Percentiles rank a stretch among this genome's conserved stretches.
These are phyloP conservation scores for Drosophila tani DNA, from an alignment of 1,140 invertebrate genomes.

Conservation along the genomic window DNA sequence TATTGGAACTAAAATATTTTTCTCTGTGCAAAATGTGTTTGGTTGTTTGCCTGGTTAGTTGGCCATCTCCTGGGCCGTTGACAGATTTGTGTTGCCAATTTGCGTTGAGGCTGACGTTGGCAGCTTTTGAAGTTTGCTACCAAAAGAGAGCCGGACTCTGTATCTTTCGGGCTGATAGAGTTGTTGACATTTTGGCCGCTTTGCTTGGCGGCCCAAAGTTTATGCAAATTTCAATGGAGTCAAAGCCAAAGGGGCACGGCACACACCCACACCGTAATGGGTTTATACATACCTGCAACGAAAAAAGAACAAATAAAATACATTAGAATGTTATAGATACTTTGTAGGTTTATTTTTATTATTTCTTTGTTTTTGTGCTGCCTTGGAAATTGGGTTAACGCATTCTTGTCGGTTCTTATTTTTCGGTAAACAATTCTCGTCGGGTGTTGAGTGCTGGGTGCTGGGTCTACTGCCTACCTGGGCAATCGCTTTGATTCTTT, in stretches of 20 bases:
- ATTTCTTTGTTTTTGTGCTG: not conserved
- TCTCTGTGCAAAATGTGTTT: constrained; percentile 4
- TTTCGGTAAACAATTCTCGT: constrained; percentile 47
- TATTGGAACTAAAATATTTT: not conserved
- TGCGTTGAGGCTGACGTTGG: constrained; percentile 47
- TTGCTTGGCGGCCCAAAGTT: constrained; percentile 59
- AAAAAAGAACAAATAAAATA: constrained; percentile 46
- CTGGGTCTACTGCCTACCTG: constrained; percentile 65
- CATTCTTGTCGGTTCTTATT: constrained; percentile 40
- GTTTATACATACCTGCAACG: constrained; percentile 71
- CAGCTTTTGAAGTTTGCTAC: constrained; percentile 44
- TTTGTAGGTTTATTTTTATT: constrained; percentile 9
- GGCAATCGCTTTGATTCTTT: constrained; percentile 55
- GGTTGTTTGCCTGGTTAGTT: constrained; percentile 30
- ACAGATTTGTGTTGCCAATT: constrained; percentile 79
- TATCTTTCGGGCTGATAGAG: constrained; percentile 68
- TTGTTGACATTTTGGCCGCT: constrained; percentile 72
- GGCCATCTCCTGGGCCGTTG: constrained; percentile 47
- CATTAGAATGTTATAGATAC: constrained; percentile 66
- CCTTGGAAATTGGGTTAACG: constrained; percentile 65
- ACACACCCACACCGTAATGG: constrained; percentile 44
- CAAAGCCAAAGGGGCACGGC: constrained; percentile 36
- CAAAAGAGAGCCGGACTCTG: constrained; percentile 23
- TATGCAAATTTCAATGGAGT: constrained; percentile 68
- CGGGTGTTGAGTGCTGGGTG: constrained; percentile 25